Conservation (phyloP, 2,797 vertebrate species). For the Poeciliopsis gracilis region DNA sequence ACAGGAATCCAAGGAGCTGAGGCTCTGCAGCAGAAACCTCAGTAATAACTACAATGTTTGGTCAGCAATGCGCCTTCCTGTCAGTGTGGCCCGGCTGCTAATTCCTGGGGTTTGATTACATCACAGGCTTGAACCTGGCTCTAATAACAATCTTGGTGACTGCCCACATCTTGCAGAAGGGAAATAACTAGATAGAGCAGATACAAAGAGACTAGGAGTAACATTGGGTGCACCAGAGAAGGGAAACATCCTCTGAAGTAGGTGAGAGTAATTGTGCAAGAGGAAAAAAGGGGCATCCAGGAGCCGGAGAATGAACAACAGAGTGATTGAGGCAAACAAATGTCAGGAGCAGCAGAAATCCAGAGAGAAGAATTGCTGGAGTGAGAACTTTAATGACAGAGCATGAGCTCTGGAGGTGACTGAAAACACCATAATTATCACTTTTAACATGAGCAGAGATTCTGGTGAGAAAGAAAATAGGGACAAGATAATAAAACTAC, state of each 20-base stretch:
- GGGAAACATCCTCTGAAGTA: constrained; percentile 26
- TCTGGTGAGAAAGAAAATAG: constrained; percentile 5
- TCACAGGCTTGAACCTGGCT: constrained; percentile 54
- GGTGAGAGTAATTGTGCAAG: constrained; percentile 27
- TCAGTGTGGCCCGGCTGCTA: constrained; percentile 60
- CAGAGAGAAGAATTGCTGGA: constrained; percentile 19
- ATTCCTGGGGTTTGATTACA: constrained; percentile 71
- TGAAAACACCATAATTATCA: constrained; percentile 71
- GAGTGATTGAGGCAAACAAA: constrained; percentile 34
- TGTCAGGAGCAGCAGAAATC: constrained; percentile 23
- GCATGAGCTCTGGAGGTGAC: constrained; percentile 58
- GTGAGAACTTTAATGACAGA: constrained; percentile 58
- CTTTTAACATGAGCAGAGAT: constrained; percentile 45
- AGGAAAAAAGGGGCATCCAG: constrained; percentile 4
- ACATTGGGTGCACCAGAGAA: constrained; percentile 16
- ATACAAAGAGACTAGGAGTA: constrained; percentile 36
- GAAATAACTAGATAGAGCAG: constrained; percentile 49
- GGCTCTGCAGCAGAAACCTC: constrained; percentile 48
- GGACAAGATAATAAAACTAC: constrained; percentile 42
- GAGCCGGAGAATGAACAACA: constrained; percentile 8
- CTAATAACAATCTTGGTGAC: constrained; percentile 69
- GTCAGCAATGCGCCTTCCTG: constrained; percentile 53
- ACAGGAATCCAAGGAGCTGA: constrained; percentile 46
- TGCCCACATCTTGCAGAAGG: constrained; percentile 37
- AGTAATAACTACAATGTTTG: constrained; percentile 61